Conservation (phyloP, 2,888 invertebrate species). For the Drosophila demipolita region DNA sequence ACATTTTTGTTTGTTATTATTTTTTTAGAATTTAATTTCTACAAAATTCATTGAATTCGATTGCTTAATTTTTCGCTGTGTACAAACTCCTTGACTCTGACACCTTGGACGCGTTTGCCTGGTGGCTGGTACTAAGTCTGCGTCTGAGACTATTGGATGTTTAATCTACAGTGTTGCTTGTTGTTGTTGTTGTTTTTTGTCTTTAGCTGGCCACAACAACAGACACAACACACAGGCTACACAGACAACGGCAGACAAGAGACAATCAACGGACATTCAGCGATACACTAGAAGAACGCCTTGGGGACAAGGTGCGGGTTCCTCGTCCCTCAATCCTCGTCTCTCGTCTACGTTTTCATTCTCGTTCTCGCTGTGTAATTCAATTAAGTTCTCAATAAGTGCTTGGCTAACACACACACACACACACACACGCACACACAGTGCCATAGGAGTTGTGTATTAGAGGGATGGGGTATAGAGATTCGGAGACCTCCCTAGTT, state of each 20-base stretch:
- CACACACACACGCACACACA: not conserved
- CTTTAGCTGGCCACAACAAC: slow-evolving; percentile 55
- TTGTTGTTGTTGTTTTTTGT: slow-evolving; percentile 54
- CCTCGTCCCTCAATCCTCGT: slow-evolving; percentile 16
- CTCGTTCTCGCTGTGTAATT: slow-evolving; percentile 60
- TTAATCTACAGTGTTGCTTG: slow-evolving; percentile 56
- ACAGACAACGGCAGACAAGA: slow-evolving; percentile 39
- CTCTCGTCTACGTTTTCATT: slow-evolving; percentile 5
- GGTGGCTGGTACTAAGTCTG: slow-evolving; percentile 31
- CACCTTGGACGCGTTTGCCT: slow-evolving; percentile 27
- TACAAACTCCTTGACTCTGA: slow-evolving; percentile 12
- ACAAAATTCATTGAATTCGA: not conserved
- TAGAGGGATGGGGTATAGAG: slow-evolving; percentile 18
- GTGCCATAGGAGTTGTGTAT: slow-evolving; percentile 27
- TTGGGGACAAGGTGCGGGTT: slow-evolving; percentile 66
- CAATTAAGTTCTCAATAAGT: slow-evolving; percentile 78
- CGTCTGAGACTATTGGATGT: slow-evolving; percentile 25
- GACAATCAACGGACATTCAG: slow-evolving; percentile 30
- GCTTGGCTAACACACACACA: slow-evolving; percentile 59
- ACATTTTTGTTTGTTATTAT: not conserved
- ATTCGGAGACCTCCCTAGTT: slow-evolving; percentile 62
- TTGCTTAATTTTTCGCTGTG: not conserved
- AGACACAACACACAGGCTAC: slow-evolving; percentile 10
- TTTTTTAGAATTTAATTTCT: not conserved
- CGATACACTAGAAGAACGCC: slow-evolving; percentile 48